Evolutionary conservation across 1,140 invertebrate species (phyloP), one percentile per base, ranked within the genome.

Genomic region (Trialeurodes vaporariorum): DNA sequence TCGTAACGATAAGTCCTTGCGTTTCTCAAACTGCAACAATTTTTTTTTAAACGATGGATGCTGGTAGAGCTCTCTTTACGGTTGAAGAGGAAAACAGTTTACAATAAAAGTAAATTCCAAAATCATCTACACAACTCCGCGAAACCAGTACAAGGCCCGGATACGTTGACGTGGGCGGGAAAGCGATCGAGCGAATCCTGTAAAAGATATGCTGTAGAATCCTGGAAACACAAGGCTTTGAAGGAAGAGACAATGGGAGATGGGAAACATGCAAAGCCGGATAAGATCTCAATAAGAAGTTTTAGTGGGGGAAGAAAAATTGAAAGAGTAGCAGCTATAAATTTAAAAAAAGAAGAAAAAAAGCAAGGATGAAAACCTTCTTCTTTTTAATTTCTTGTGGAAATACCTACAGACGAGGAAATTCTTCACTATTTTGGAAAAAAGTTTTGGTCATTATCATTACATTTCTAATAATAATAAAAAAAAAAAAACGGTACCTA

Each of bases 331-430:
- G 34, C n/a, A n/a, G n/a, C n/a, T n/a, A n/a, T n/a, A n/a, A n/a
- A n/a, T n/a, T n/a, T n/a, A n/a, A n/a, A n/a, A n/a, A n/a, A n/a
- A n/a, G n/a, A n/a, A n/a, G n/a, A n/a, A n/a, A n/a, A n/a, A n/a
- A n/a, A n/a, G n/a, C n/a, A n/a, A n/a, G n/a, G n/a, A n/a, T n/a
- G n/a, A n/a, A n/a, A n/a, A n/a, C n/a, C n/a, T n/a, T n/a, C n/a
- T n/a, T n/a, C n/a, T n/a, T n/a, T 49, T 49, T 49, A 49, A 49
- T 49, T 49, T 49, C 34, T 49, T n/a, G n/a, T n/a, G n/a, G 34
- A 49, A 49, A 49, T 17, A 49, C 34, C 34, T 49, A 9, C 34
- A 9, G 5, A 49, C 34, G 5, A 9, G 17, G 5, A 49, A 49
- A 49, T 17, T 49, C 34, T 49, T 9, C 34, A 9, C 17, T 17